Evolutionary conservation across 2,797 vertebrate species (phyloP).

Genomic region (Acanthornis magna): DNA sequence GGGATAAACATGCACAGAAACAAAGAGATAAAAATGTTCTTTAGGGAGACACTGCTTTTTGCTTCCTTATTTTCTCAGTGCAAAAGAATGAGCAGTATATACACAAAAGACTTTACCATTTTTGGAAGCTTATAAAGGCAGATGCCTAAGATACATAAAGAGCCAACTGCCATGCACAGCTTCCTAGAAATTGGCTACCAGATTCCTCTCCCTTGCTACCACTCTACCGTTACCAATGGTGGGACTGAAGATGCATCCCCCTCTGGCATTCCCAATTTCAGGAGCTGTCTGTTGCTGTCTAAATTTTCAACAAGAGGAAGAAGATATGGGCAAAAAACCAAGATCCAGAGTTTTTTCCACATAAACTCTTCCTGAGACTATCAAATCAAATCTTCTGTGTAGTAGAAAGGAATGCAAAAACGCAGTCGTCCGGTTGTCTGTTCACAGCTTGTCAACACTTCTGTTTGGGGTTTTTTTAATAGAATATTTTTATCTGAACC

Average conservation of each 20-base stretch:
- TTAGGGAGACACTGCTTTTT: neutral
- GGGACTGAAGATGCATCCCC: neutral
- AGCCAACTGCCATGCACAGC: neutral
- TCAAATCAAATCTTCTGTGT: neutral
- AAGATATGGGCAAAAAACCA: neutral
- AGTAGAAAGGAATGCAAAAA: neutral
- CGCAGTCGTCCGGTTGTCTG: accelerated
- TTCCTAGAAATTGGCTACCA: neutral
- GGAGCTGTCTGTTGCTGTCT: neutral
- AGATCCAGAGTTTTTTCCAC: neutral
- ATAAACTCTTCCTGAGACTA: neutral
- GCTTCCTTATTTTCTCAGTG: neutral
- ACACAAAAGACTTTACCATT: neutral
- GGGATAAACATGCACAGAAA: neutral
- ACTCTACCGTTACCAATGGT: neutral
- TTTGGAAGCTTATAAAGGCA: neutral
- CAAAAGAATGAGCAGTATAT: neutral
- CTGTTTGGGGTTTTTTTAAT: neutral
- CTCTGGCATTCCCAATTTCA: neutral
- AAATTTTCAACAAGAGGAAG: neutral
- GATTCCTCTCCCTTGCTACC: neutral
- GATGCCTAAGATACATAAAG: neutral
- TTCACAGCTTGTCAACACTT: neutral
- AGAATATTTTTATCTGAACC: neutral
- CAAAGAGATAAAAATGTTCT: neutral